phyloP scores from a whole-genome alignment of 2,797 vertebrate genomes.

The Macroramphosus scolopax region DNA sequence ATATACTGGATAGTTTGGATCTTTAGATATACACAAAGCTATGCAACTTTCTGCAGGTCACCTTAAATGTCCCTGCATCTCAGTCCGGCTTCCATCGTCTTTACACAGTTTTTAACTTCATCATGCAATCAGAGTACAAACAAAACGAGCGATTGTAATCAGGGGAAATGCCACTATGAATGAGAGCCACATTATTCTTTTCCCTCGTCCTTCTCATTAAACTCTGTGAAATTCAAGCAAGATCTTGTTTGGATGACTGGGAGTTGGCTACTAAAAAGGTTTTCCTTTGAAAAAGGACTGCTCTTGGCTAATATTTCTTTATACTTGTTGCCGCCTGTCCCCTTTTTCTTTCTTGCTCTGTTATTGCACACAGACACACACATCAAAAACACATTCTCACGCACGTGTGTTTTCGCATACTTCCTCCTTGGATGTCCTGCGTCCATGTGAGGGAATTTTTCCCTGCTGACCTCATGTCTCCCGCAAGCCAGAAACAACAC shows the following conservation, averaged over 20 bases:
- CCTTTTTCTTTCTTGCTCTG: slow-evolving; percentile 7
- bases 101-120: slow-evolving; percentile 34
- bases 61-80: slow-evolving; percentile 10
- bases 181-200: slow-evolving; percentile 49
- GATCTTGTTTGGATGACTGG: slow-evolving; percentile 51
- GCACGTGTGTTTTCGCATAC: slow-evolving; percentile 37
- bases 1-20: too few relatives aligned
- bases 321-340: slow-evolving; percentile 26
- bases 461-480: slow-evolving; percentile 78
- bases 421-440: slow-evolving; percentile 62
- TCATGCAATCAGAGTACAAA: slow-evolving; percentile 54
- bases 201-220: slow-evolving; percentile 41
- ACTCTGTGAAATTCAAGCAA: slow-evolving; percentile 46
- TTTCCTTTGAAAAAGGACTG: slow-evolving; percentile 33
- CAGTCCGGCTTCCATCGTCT: slow-evolving; percentile 17
- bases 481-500: slow-evolving; percentile 71
- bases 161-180: slow-evolving; percentile 67
- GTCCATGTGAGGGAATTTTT: slow-evolving; percentile 75
- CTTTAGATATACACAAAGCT: background rate
- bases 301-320: slow-evolving; percentile 39
- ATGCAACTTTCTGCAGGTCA: background rate
- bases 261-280: slow-evolving; percentile 31
- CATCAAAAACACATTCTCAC: slow-evolving; percentile 19
- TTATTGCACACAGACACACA: slow-evolving; percentile 25
- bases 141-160: slow-evolving; percentile 68